Evolutionary conservation across 1,140 invertebrate genomes (phyloP), one percentile per base, ranked within the genome.

Genomic region (Bombyx mandarina): DNA sequence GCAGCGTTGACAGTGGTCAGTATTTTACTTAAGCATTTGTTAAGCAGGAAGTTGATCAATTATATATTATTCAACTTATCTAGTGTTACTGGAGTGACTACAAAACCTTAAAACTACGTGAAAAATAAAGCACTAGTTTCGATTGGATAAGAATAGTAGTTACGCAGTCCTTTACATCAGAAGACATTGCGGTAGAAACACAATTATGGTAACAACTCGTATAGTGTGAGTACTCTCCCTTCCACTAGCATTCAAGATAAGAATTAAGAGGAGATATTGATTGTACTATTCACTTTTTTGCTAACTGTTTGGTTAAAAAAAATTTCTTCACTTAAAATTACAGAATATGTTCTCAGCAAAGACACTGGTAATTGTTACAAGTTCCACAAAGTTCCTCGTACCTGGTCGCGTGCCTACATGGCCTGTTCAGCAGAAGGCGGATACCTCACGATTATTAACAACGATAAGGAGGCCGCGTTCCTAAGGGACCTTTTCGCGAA

Each of bases 391-490:
- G 45, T 60, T 1, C n/a, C 56, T 2, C 61, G 51, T 3, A 69
- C 43, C 7, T 83, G 72, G 68, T 43, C 49, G 0, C 53, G 65
- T 0, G 78, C 78, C 0, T 60, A 63, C 45, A 67, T 66, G 52
- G 57, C 60, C 2, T 81, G 79, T 54, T 45, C 58, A 3, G 64
- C 70, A 2, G 79, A 82, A 60, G 71, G 71, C 7, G 73, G 67
- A 1, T 58, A 81, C 35, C 67, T 82, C 7, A 73, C 68, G 5
- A 66, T 81, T 42, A 69, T 82, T 48, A 78, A 82, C 61, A 74
- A 67, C 26, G 52, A 69, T 0, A 51, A 43, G 1, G 77, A 79
- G 55, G 62, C 65, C 6, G 9, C 62, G 7, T 53, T 72, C 7
- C 7, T 63, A 4, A 52, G 12, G 9, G 57, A 60, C 18, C 42